phyloP scores from a whole-genome alignment of 2,113 vertebrate genomes.

The Pelecanoides urinatrix region DNA sequence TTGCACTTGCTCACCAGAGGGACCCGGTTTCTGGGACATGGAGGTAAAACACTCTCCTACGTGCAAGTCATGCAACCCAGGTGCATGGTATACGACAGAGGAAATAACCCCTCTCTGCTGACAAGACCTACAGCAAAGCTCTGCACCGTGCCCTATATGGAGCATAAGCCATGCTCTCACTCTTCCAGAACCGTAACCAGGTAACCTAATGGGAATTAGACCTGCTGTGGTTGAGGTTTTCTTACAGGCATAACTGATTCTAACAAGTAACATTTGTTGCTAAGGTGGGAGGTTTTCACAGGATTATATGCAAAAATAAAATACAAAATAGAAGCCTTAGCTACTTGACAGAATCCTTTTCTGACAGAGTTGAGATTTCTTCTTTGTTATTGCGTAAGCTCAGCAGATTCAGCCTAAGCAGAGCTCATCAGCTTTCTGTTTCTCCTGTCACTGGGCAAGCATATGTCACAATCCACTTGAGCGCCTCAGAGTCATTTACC shows the following conservation, averaged over 20 bases:
- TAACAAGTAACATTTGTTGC: not conserved
- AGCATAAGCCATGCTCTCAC: not conserved
- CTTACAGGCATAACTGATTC: not conserved
- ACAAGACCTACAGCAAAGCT: not conserved
- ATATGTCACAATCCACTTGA: not conserved
- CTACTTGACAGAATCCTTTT: not conserved
- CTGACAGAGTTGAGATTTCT: not conserved
- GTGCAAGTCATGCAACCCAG: not conserved
- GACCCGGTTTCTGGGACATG: not conserved
- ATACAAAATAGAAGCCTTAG: not conserved
- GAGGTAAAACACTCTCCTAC: not conserved
- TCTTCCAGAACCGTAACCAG: not conserved
- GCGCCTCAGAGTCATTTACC: not conserved
- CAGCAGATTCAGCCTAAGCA: slow-evolving; percentile 9
- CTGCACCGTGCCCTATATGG: not conserved
- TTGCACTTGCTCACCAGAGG: not conserved
- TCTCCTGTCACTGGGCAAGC: not conserved
- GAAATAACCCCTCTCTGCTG: not conserved
- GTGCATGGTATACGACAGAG: accelerated
- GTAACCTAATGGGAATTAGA: not conserved
- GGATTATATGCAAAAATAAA: slow-evolving; percentile 2
- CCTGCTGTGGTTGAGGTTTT: not conserved
- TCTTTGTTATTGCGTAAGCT: not conserved
- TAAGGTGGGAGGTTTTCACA: not conserved
- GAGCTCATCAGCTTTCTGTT: not conserved